Evolutionary conservation across 2,113 vertebrate species (phyloP).

Genomic region (Varanus salvator): DNA sequence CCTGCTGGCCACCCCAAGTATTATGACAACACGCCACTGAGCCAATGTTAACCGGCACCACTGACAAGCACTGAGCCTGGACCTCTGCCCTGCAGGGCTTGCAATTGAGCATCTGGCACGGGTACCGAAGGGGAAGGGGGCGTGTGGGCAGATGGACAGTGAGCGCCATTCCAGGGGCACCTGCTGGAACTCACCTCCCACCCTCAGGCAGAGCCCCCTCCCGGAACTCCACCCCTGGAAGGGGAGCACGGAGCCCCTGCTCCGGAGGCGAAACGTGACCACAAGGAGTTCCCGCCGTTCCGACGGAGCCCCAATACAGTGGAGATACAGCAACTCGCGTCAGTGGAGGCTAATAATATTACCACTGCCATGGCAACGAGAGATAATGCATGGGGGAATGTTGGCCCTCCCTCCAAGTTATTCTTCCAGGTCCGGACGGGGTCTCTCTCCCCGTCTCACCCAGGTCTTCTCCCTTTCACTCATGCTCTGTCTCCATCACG

Average conservation of each 20-base stretch:
- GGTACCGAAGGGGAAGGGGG: neutral
- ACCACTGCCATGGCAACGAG: slow-evolving; percentile 64
- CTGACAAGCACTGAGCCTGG: neutral
- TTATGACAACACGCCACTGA: neutral
- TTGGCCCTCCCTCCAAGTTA: neutral
- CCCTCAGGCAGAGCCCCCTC: neutral
- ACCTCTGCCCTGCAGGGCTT: neutral
- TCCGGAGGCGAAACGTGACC: too few relatives aligned
- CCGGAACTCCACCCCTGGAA: neutral
- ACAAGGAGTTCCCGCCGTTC: slow-evolving; percentile 30
- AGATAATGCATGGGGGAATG: slow-evolving; percentile 73
- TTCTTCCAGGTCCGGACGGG: slow-evolving; percentile 21
- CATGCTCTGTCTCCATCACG: neutral
- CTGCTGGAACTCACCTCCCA: neutral
- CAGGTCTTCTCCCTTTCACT: neutral
- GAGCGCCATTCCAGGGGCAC: too few relatives aligned
- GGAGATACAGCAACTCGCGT: slow-evolving; percentile 59
- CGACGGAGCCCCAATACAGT: slow-evolving; percentile 56
- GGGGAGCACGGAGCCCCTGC: too few relatives aligned
- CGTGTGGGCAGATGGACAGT: too few relatives aligned
- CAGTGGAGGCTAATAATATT: slow-evolving; percentile 64
- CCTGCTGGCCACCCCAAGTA: too few relatives aligned
- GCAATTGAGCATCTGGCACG: neutral
- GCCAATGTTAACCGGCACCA: neutral
- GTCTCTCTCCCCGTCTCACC: neutral